Percentiles rank a stretch among this genome's conserved stretches.
Evolutionary conservation across 2,113 vertebrate genomes (phyloP).

Genomic region (Theristicus caerulescens): DNA sequence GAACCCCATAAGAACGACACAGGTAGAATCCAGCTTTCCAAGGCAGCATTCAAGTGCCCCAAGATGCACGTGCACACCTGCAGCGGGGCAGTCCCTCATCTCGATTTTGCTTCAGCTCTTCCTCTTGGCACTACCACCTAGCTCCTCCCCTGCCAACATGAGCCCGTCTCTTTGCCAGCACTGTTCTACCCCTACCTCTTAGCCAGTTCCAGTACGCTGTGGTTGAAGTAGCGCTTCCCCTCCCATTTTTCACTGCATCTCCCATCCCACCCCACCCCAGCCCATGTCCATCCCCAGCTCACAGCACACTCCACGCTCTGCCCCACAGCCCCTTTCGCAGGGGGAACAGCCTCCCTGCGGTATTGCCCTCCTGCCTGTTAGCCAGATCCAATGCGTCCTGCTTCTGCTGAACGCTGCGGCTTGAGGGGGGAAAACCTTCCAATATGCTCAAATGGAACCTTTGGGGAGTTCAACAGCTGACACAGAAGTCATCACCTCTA

Average conservation of each 20-base stretch:
- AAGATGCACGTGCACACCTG: accelerated
- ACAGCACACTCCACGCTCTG: neutral
- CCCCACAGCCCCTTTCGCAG: neutral
- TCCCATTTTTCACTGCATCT: neutral
- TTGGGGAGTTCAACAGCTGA: neutral
- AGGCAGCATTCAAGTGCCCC: neutral
- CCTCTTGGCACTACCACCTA: neutral
- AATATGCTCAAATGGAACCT: neutral
- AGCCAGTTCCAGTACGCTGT: neutral
- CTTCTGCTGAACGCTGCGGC: neutral
- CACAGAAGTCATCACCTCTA: neutral
- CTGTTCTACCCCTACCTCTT: neutral
- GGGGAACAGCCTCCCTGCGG: neutral
- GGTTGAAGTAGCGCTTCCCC: neutral
- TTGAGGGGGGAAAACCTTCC: neutral
- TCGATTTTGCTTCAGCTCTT: neutral
- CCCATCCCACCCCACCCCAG: too few relatives aligned
- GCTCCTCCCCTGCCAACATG: neutral
- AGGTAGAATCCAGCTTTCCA: neutral
- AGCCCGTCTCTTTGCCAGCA: neutral
- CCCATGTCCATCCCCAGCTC: neutral
- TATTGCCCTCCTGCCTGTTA: neutral
- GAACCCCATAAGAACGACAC: neutral
- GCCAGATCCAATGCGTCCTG: neutral
- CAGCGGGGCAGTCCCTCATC: neutral